Evolutionary conservation across 2,113 vertebrate genomes (phyloP).

Genomic region (Ivindomyrus marchei): DNA sequence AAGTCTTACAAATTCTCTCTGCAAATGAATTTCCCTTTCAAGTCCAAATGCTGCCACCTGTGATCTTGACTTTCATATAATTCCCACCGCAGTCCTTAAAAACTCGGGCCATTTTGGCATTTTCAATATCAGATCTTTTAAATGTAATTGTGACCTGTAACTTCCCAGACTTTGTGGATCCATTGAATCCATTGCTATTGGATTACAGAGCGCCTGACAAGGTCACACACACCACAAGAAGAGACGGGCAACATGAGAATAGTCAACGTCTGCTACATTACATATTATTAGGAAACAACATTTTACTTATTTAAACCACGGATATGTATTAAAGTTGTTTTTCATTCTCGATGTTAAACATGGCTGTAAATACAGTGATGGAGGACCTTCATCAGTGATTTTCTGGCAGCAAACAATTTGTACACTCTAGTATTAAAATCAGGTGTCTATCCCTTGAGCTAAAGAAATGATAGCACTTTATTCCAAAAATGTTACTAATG

Average conservation of each 20-base stretch:
- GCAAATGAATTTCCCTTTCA: neutral
- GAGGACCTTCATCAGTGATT: too few relatives aligned
- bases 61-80: neutral
- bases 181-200: neutral
- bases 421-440: too few relatives aligned
- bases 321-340: neutral
- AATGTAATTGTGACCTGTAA: neutral
- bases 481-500: too few relatives aligned
- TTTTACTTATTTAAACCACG: neutral
- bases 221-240: neutral
- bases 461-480: too few relatives aligned
- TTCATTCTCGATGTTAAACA: neutral
- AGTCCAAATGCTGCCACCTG: neutral
- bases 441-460: too few relatives aligned
- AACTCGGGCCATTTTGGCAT: neutral
- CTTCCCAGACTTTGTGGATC: neutral
- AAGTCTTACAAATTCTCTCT: neutral
- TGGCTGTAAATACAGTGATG: too few relatives aligned
- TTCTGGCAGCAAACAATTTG: too few relatives aligned
- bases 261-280: neutral
- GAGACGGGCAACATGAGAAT: neutral
- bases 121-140: neutral
- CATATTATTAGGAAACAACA: neutral
- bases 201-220: neutral
- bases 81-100: neutral